Evolutionary conservation across 2,797 vertebrate species (phyloP).

Genomic region (Taeniopygia guttata): DNA sequence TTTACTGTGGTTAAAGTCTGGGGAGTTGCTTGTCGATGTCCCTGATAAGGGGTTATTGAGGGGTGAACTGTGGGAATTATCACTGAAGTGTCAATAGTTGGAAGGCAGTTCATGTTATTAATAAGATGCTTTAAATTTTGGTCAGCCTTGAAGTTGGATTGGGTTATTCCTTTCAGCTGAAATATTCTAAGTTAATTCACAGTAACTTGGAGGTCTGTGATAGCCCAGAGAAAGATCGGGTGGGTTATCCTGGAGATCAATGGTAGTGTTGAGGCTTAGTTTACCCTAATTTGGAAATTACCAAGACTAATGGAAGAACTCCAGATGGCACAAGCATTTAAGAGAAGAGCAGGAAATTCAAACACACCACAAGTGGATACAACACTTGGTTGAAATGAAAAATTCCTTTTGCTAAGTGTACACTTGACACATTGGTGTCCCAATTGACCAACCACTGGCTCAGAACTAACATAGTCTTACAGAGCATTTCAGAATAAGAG

Average conservation of each 20-base stretch:
- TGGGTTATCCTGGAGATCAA: not conserved
- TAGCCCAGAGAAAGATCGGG: not conserved
- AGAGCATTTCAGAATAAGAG: not conserved
- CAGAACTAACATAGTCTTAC: not conserved
- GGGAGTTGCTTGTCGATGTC: not conserved
- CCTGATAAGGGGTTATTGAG: not conserved
- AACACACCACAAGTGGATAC: not conserved
- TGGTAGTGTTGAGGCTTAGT: not conserved
- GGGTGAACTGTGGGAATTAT: not conserved
- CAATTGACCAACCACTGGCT: not conserved
- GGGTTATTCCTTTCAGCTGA: not conserved
- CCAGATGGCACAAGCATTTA: not conserved
- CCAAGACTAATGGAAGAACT: not conserved
- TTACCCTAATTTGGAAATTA: not conserved
- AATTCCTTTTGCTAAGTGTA: not conserved
- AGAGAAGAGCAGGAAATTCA: not conserved
- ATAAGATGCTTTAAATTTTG: not conserved
- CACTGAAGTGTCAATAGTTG: not conserved
- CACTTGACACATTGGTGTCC: not conserved
- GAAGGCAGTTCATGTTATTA: not conserved
- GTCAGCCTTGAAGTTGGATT: not conserved
- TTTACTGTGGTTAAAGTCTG: not conserved
- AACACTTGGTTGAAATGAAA: not conserved
- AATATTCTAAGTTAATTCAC: not conserved
- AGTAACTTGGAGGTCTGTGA: not conserved